Conservation (phyloP, 2,888 invertebrate genomes). For the Lycocerus yunnanus region DNA sequence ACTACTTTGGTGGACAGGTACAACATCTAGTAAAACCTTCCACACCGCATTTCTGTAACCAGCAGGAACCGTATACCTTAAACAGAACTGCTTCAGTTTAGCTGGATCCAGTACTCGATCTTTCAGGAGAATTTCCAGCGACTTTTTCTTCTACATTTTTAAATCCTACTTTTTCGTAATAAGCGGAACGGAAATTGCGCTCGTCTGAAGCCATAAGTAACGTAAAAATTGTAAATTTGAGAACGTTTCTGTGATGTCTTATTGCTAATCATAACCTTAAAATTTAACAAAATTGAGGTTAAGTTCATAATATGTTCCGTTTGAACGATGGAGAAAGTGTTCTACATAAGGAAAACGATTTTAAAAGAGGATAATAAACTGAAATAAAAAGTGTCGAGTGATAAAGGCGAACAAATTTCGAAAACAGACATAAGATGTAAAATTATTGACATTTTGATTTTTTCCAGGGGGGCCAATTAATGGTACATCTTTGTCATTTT, state of each 20-base stretch:
- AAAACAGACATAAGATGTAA: no score
- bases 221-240: not conserved
- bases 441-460: no score
- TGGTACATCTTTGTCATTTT: no score
- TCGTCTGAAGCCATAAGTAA: conserved; percentile 65
- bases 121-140: conserved; percentile 84
- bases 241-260: not conserved
- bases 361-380: no score
- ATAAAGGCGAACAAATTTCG: no score
- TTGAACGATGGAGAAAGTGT: no score
- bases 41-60: conserved; percentile 81
- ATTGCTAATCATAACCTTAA: no score
- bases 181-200: conserved; percentile 79
- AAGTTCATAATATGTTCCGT: no score
- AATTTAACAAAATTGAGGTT: no score
- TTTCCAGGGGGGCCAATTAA: no score
- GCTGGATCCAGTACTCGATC: conserved; percentile 80
- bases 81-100: conserved; percentile 83
- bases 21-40: conserved; percentile 82
- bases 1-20: conserved; percentile 77
- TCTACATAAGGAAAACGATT: no score
- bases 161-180: conserved; percentile 88
- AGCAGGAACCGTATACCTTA: conserved; percentile 82
- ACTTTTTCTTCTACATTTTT: conserved; percentile 90
- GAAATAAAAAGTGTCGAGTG: no score